Conservation (phyloP, 2,888 invertebrate genomes). For the Gryllus longicercus region DNA sequence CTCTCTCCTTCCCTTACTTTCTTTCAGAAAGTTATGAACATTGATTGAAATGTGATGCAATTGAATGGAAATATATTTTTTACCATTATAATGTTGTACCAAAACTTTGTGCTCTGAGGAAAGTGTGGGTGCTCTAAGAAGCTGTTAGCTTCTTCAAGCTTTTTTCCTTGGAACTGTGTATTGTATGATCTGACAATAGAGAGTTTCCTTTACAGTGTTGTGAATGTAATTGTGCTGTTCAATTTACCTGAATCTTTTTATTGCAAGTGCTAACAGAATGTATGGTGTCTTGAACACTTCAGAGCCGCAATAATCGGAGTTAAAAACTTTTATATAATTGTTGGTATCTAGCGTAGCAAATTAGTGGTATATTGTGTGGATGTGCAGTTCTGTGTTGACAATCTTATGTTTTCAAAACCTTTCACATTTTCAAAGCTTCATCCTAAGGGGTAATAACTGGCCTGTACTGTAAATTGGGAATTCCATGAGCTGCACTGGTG, state of each 20-base stretch:
- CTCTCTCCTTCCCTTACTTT: neutral
- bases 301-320: neutral
- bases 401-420: neutral
- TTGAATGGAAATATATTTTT: neutral
- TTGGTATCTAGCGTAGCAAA: neutral
- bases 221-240: conserved; percentile 1
- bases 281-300: neutral
- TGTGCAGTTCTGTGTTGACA: conserved; percentile 17
- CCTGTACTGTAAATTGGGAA: too few relatives aligned
- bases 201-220: neutral
- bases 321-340: conserved; percentile 17
- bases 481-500: neutral
- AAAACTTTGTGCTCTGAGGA: neutral
- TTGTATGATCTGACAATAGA: neutral
- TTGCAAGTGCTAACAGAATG: conserved; percentile 5
- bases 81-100: conserved; percentile 17
- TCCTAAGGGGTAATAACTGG: too few relatives aligned
- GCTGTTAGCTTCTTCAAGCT: neutral
- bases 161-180: neutral
- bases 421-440: too few relatives aligned
- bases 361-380: neutral
- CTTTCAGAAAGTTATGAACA: neutral
- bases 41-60: neutral
- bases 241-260: conserved; percentile 17
- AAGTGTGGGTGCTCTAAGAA: neutral